Evolutionary conservation across 2,797 vertebrate species (phyloP), one percentile per base, ranked within the genome.

Genomic region (Phalloptychus januarius): DNA sequence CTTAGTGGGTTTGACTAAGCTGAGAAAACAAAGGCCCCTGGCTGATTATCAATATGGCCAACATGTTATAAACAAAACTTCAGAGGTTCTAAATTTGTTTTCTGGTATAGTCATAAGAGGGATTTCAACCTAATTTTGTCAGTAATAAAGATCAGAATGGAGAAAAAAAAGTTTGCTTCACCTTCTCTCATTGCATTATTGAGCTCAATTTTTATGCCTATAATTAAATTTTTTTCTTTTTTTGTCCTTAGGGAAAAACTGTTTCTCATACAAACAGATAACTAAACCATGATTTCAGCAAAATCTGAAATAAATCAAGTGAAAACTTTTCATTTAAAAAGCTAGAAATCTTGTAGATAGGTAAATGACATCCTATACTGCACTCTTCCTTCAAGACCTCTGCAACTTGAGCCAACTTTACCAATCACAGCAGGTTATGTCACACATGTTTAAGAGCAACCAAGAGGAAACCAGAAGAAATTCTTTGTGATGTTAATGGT

Each of bases 11-110:
- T 77, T 69, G 71, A 87, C 83, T 48, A 2, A 79, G 72, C 75
- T 45, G 75, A 86, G 79, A 87, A 84, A 90, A 86, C 74, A 54
- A 44, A 70, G 79, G 82, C 28, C 85, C 90, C 86, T 58, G 87
- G 78, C 74, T 79, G 71, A 87, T 92, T 86, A 76, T 83, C 78
- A 81, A 45, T 28, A 52, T 33, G 11, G 45, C 25, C 40, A 56
- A 38, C 74, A 48, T 73, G 80, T 77, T 36, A 71, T 69, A 80
- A 83, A 78, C 65, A 50, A 23, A 56, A 33, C 52, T 71, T 67
- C 58, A 36, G 40, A 63, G 71, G 25, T 48, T 20, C 61, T 75
- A 28, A 23, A 61, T 72, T 71, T n/a, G 10, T 72, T 56, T n/a
- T 50, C 13, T 58, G 11, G n/a, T 20, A 78, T 80, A 69, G 76